Evolutionary conservation across 2,797 vertebrate species (phyloP).

Genomic region (Bufotes viridis): DNA sequence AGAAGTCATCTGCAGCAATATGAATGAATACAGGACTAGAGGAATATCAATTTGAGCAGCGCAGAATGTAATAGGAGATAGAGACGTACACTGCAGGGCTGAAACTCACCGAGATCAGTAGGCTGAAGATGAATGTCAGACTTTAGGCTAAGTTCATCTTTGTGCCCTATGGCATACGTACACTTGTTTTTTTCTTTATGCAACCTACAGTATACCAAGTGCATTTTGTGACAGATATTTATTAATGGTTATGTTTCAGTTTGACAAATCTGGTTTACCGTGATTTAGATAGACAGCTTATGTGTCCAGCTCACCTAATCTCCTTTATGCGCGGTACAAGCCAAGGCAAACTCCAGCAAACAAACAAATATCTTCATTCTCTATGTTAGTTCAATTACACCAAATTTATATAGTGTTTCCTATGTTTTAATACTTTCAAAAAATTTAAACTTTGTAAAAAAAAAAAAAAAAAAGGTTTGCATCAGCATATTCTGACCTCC

Average conservation of each 20-base stretch:
- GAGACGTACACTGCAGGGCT: constrained; percentile 11
- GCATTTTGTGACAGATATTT: not conserved
- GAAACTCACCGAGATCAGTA: not conserved
- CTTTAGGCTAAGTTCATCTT: not conserved
- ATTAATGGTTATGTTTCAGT: not conserved
- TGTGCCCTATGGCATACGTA: not conserved
- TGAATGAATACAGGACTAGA: constrained; percentile 48
- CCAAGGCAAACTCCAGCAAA: no score
- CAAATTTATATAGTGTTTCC: no score
- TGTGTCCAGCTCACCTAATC: no score
- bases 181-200: not conserved
- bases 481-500: no score
- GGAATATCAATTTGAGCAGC: constrained; percentile 27
- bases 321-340: no score
- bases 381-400: no score
- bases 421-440: no score
- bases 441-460: no score
- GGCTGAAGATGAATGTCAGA: not conserved
- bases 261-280: not conserved
- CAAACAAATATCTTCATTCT: no score
- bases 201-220: not conserved
- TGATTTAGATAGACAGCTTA: no score
- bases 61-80: constrained; percentile 30
- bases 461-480: no score
- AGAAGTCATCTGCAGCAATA: constrained; percentile 12